Conservation (phyloP, 2,888 invertebrate species). For the Agrotis puta region DNA sequence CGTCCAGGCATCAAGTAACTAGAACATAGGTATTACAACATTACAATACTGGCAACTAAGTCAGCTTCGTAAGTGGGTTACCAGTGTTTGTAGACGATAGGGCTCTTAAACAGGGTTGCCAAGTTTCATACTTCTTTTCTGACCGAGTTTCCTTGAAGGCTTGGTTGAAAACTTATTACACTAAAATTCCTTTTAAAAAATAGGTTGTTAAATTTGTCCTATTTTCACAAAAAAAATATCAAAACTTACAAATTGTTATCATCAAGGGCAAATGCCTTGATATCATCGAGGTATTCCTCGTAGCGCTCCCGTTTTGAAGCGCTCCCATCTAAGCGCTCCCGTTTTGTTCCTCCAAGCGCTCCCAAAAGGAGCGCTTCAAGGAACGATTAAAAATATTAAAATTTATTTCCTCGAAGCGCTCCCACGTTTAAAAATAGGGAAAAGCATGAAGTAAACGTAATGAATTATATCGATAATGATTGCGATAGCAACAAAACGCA, state of each 20-base stretch:
- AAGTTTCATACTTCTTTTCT: slow-evolving; percentile 34
- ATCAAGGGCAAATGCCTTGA: slow-evolving; percentile 15
- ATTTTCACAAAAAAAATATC: background rate
- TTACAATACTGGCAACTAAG: slow-evolving; percentile 49
- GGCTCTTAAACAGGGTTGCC: slow-evolving; percentile 46
- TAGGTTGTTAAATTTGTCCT: background rate
- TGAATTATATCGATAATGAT: too few relatives aligned
- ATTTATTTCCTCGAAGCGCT: too few relatives aligned
- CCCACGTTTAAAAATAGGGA: too few relatives aligned
- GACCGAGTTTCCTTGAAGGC: slow-evolving; percentile 1
- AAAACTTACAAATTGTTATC: background rate
- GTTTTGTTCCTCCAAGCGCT: too few relatives aligned
- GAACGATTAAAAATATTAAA: too few relatives aligned
- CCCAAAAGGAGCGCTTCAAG: too few relatives aligned
- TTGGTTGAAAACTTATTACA: background rate
- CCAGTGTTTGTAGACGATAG: slow-evolving; percentile 56
- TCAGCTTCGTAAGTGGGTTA: slow-evolving; percentile 50
- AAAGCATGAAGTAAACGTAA: too few relatives aligned
- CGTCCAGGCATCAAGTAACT: slow-evolving; percentile 32
- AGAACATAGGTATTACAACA: slow-evolving; percentile 49
- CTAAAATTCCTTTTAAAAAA: background rate
- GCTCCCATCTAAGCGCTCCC: too few relatives aligned
- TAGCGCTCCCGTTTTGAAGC: too few relatives aligned
- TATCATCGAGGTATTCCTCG: too few relatives aligned
- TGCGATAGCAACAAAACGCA: too few relatives aligned